Percentiles rank a stretch among this genome's conserved stretches.
These are phyloP conservation scores for Campoletis sonorensis DNA, from an alignment of 1,140 invertebrate genomes.

Conservation along the genomic window DNA sequence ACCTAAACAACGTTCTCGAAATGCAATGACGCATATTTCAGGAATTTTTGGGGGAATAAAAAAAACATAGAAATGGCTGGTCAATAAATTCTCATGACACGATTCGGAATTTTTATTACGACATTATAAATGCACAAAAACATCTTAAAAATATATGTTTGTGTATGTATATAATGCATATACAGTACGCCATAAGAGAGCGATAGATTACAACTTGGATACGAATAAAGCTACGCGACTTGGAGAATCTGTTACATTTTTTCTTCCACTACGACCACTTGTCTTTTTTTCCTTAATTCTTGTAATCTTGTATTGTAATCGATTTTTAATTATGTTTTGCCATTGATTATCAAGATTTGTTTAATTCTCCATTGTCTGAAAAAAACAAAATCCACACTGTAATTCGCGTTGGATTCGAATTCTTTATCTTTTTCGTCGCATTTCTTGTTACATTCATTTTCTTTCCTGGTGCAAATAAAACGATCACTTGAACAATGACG, in stretches of 20 bases:
- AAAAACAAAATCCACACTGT: neutral
- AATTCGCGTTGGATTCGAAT: conserved; percentile 1
- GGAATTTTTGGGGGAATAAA: neutral
- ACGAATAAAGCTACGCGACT: conserved; percentile 57
- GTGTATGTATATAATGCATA: conserved; percentile 58
- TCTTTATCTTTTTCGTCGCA: neutral
- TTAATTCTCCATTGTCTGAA: conserved; percentile 38
- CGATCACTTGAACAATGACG: conserved; percentile 30
- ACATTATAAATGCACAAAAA: conserved; percentile 71
- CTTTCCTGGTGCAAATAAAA: neutral
- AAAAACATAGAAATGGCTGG: neutral
- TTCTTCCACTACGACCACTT: conserved; percentile 4
- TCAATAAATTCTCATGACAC: conserved; percentile 49
- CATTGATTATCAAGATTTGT: conserved; percentile 35
- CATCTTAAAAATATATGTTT: conserved; percentile 67
- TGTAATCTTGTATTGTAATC: neutral
- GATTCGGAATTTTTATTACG: conserved; percentile 67
- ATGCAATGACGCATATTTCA: neutral
- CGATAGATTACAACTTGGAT: conserved; percentile 60
- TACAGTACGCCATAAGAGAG: conserved; percentile 55
- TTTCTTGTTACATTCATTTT: conserved; percentile 13
- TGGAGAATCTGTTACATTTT: conserved; percentile 47
- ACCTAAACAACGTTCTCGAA: neutral
- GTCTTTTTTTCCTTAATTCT: conserved; percentile 43
- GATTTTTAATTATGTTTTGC: conserved; percentile 24